Evolutionary conservation across 2,113 vertebrate species (phyloP).

Genomic region (Epinephelus moara): DNA sequence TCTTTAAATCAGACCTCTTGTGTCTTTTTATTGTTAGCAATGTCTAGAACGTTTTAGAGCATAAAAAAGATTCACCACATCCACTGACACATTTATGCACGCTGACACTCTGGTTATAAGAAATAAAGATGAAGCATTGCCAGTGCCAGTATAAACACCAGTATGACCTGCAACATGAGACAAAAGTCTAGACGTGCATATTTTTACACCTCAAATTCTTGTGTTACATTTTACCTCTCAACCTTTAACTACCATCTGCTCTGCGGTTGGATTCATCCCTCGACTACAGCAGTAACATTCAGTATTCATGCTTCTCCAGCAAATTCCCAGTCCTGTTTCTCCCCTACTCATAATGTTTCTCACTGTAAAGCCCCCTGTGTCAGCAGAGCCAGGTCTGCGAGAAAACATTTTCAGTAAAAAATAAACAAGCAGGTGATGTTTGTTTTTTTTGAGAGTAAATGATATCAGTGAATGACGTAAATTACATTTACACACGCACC

Average conservation of each 20-base stretch:
- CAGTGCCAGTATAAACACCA: constrained; percentile 42
- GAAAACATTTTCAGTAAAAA: constrained; percentile 21
- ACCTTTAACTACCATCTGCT: constrained; percentile 39
- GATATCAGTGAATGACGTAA: constrained; percentile 23
- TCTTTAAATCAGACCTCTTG: background rate
- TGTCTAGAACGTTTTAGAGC: background rate
- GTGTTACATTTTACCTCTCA: constrained; percentile 46
- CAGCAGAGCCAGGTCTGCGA: constrained; percentile 14
- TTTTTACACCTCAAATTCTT: constrained; percentile 54
- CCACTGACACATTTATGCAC: constrained; percentile 13
- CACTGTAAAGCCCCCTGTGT: constrained; percentile 11
- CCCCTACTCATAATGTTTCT: constrained; percentile 15
- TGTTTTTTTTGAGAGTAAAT: background rate
- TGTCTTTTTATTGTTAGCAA: background rate
- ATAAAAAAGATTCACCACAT: constrained; percentile 1
- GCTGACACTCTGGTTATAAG: constrained; percentile 13
- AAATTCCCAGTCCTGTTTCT: constrained; percentile 22
- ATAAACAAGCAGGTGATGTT: background rate
- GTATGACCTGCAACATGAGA: constrained; percentile 3
- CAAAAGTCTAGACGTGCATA: constrained; percentile 17
- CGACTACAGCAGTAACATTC: constrained; percentile 39
- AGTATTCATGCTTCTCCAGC: constrained; percentile 46
- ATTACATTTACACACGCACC: constrained; percentile 10
- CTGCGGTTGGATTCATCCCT: constrained; percentile 35
- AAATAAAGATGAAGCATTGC: constrained; percentile 22